phyloP scores from a whole-genome alignment of 1,140 invertebrate genomes.

The Trichonephila clavata region DNA sequence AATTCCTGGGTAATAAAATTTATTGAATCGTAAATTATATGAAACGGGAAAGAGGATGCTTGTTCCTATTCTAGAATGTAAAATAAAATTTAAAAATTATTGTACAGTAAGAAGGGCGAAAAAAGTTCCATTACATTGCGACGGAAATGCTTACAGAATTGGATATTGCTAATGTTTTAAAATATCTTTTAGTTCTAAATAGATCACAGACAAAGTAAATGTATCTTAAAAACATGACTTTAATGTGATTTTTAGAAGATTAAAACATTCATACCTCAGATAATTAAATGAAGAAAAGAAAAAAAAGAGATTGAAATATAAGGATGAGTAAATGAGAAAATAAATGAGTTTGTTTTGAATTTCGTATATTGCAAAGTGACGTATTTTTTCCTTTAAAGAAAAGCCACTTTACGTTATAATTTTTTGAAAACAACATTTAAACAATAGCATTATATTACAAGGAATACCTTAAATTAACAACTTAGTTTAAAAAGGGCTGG shows the following conservation, averaged over 20 bases:
- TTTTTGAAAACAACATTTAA: no score
- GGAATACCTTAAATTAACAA: no score
- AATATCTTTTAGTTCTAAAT: neutral
- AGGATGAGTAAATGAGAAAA: no score
- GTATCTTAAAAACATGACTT: neutral
- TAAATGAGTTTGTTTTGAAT: no score
- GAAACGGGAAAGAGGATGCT: conserved; percentile 13
- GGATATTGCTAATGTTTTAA: conserved; percentile 18
- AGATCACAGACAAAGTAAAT: neutral
- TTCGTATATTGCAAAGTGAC: no score
- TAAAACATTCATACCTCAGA: no score
- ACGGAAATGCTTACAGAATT: neutral
- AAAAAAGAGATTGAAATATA: no score
- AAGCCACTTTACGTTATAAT: no score
- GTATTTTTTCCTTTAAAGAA: no score
- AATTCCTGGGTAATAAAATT: conserved; percentile 51
- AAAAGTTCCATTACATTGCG: neutral
- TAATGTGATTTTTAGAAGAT: neutral
- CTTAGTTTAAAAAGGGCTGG: no score
- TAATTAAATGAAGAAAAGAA: no score
- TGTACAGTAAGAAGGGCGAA: neutral
- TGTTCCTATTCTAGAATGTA: neutral
- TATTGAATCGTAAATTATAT: conserved; percentile 58
- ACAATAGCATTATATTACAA: no score
- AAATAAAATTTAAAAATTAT: neutral